These are phyloP conservation scores for Myodes glareolus DNA, from an alignment of 2,113 vertebrate species.

Conservation along the genomic window DNA sequence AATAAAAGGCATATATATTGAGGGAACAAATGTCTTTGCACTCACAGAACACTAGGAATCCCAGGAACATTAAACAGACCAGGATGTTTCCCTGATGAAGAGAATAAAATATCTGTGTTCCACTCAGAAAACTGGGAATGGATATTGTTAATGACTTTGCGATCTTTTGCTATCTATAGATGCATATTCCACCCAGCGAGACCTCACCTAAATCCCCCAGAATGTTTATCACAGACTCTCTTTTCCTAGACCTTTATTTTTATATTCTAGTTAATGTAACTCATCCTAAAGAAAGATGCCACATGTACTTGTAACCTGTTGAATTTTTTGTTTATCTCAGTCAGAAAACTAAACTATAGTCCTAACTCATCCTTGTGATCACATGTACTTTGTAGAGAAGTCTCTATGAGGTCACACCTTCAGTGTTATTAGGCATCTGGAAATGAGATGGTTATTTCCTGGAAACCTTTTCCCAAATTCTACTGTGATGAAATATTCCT, in stretches of 20 bases:
- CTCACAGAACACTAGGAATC: background rate
- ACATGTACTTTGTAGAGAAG: too few species aligned
- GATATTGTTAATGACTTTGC: too few species aligned
- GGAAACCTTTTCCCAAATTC: background rate
- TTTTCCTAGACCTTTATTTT: background rate
- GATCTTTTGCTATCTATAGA: background rate
- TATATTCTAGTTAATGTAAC: background rate
- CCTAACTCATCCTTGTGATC: background rate
- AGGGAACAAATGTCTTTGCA: background rate
- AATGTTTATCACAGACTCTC: background rate
- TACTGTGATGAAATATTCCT: background rate
- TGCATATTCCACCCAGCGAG: too few species aligned
- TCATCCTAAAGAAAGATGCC: background rate
- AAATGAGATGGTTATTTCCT: background rate
- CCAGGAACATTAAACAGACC: background rate
- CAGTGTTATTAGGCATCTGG: background rate
- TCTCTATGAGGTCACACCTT: background rate
- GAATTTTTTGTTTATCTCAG: background rate
- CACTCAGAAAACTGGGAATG: too few species aligned
- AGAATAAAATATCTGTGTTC: background rate
- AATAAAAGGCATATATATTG: background rate
- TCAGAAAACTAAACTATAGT: background rate
- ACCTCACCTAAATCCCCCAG: background rate
- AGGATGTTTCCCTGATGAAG: background rate
- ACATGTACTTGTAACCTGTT: too few species aligned